phyloP scores from a whole-genome alignment of 2,113 vertebrate genomes.

The Poicephalus meyeri region DNA sequence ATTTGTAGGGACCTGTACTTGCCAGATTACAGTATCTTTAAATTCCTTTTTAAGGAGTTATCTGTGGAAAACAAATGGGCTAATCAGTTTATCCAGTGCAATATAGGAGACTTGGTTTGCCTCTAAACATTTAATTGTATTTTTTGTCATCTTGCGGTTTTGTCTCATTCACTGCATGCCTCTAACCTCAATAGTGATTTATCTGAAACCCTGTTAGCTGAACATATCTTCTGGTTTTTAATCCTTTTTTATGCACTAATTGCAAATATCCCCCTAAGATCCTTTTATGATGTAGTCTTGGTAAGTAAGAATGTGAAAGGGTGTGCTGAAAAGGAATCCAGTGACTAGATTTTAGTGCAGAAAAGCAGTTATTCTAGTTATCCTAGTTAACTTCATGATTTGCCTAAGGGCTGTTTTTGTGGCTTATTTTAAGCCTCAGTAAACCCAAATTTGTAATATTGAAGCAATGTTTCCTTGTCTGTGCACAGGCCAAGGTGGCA shows the following conservation, averaged over 20 bases:
- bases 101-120: neutral
- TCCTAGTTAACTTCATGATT: neutral
- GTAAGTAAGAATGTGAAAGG: neutral
- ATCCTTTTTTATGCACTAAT: neutral
- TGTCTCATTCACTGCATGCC: neutral
- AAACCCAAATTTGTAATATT: neutral
- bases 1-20: neutral
- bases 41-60: neutral
- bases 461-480: constrained; percentile 10
- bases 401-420: neutral
- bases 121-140: neutral
- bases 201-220: neutral
- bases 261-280: neutral
- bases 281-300: neutral
- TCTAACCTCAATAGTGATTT: neutral
- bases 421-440: neutral
- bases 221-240: neutral
- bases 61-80: neutral
- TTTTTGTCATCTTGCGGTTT: neutral
- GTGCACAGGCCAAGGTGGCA: constrained; percentile 52
- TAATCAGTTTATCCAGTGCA: neutral
- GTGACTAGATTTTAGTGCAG: neutral
- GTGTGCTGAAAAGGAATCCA: neutral
- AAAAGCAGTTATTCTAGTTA: neutral
- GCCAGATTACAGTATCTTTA: neutral